Evolutionary conservation across 1,140 invertebrate species (phyloP).

Genomic region (Conus ventricosus): DNA sequence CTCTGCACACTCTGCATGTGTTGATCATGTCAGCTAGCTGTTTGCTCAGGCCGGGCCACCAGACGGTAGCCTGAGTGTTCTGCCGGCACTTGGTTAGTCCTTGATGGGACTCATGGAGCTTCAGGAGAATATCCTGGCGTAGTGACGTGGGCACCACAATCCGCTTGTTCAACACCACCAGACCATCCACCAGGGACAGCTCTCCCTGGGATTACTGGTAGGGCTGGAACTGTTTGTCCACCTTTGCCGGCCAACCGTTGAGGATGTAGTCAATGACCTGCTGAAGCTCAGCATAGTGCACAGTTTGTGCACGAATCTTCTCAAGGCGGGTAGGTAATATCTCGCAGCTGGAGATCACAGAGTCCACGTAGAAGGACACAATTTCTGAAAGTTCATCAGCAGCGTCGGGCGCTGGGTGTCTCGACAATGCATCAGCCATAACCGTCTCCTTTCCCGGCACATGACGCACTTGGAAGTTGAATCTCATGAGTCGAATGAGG

Average conservation of each 20-base stretch:
- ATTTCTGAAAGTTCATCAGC: neutral
- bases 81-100: constrained; percentile 34
- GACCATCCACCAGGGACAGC: too few relatives aligned
- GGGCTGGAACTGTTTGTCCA: too few relatives aligned
- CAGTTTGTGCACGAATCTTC: neutral
- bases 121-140: neutral
- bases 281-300: neutral
- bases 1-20: constrained; percentile 38
- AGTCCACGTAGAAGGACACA: neutral
- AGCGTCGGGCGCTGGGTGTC: constrained; percentile 6
- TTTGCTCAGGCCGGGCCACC: constrained; percentile 17
- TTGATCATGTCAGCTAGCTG: constrained; percentile 21
- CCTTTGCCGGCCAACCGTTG: neutral
- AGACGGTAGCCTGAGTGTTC: constrained; percentile 21
- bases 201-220: too few relatives aligned
- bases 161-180: too few relatives aligned
- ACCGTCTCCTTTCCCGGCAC: constrained; percentile 4
- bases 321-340: neutral
- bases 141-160: too few relatives aligned
- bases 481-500: too few relatives aligned
- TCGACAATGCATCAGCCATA: constrained; percentile 47
- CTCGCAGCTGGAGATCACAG: neutral
- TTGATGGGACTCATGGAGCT: constrained; percentile 42
- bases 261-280: neutral
- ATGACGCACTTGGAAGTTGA: too few relatives aligned